These are phyloP conservation scores for Hoplostethus atlanticus DNA, from an alignment of 2,797 vertebrate species.

Conservation along the genomic window DNA sequence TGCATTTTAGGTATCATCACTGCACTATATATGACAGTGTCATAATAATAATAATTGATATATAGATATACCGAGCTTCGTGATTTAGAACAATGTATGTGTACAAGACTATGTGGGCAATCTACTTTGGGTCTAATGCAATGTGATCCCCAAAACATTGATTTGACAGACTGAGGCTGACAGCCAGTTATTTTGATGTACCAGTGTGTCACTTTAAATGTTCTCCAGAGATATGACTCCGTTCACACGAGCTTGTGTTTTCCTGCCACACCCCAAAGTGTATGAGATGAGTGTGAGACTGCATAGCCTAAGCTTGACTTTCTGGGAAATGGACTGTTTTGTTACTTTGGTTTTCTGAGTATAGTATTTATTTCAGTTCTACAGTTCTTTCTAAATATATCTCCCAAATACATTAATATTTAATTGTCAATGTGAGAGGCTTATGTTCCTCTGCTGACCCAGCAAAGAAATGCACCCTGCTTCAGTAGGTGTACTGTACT, in stretches of 20 bases:
- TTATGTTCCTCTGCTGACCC: conserved; percentile 68
- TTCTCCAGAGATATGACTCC: conserved; percentile 18
- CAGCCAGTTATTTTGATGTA: conserved; percentile 4
- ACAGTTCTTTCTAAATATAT: conserved; percentile 74
- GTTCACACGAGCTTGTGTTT: conserved; percentile 1
- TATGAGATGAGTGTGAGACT: background rate
- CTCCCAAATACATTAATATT: conserved; percentile 76
- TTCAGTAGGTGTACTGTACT: conserved; percentile 55
- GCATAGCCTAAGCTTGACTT: conserved; percentile 12
- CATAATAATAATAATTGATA: background rate
- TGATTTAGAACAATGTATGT: too few relatives aligned
- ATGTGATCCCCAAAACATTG: background rate
- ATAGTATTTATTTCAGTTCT: conserved; percentile 56
- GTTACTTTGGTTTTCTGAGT: conserved; percentile 25
- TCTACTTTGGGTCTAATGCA: background rate
- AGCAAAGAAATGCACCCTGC: conserved; percentile 63
- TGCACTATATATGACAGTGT: background rate
- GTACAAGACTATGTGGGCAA: background rate
- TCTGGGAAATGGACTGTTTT: conserved; percentile 35
- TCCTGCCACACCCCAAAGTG: conserved; percentile 27
- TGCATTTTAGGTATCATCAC: background rate
- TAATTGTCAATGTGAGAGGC: conserved; percentile 67
- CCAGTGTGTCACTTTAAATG: conserved; percentile 8
- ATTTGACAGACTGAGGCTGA: background rate
- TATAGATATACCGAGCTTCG: background rate